A percentile compares a stretch with the other conserved stretches of the same genome.
Evolutionary conservation across 2,113 vertebrate genomes (phyloP).

Genomic region (Porphyrio hochstetteri): DNA sequence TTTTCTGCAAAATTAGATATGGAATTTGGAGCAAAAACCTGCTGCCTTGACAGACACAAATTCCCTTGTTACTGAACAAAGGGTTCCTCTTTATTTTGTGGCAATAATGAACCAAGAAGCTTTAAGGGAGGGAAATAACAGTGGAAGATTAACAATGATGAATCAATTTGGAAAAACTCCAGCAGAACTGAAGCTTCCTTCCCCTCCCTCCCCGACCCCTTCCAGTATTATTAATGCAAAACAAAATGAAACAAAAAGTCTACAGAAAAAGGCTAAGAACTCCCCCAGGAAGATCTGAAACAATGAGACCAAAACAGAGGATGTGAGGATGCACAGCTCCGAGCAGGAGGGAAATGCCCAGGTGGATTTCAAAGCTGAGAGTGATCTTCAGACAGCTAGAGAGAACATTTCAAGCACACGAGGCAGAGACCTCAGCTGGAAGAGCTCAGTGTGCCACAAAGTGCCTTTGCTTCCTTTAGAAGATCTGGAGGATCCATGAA

Average conservation of each 20-base stretch:
- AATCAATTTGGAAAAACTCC: constrained; percentile 17
- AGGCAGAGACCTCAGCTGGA: not conserved
- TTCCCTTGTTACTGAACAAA: constrained; percentile 51
- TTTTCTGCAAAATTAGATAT: constrained; percentile 53
- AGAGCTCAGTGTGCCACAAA: not conserved
- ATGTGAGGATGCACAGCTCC: not conserved
- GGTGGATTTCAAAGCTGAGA: constrained; percentile 20
- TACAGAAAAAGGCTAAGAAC: constrained; percentile 21
- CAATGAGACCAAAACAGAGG: constrained; percentile 10
- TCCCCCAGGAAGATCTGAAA: constrained; percentile 44
- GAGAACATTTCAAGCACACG: not conserved
- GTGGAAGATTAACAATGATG: constrained; percentile 31
- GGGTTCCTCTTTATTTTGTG: not conserved
- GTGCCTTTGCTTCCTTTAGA: not conserved
- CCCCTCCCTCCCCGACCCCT: not conserved
- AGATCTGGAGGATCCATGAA: not conserved
- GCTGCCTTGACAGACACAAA: constrained; percentile 40
- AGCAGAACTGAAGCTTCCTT: constrained; percentile 11
- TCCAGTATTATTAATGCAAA: constrained; percentile 33
- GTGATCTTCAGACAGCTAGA: not conserved
- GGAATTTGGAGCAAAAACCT: constrained; percentile 55
- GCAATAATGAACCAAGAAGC: constrained; percentile 31
- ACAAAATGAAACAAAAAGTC: not conserved
- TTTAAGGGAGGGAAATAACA: constrained; percentile 37
- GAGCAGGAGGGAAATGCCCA: not conserved